phyloP scores from a whole-genome alignment of 2,113 vertebrate genomes.

The Rhabdomys dilectus region DNA sequence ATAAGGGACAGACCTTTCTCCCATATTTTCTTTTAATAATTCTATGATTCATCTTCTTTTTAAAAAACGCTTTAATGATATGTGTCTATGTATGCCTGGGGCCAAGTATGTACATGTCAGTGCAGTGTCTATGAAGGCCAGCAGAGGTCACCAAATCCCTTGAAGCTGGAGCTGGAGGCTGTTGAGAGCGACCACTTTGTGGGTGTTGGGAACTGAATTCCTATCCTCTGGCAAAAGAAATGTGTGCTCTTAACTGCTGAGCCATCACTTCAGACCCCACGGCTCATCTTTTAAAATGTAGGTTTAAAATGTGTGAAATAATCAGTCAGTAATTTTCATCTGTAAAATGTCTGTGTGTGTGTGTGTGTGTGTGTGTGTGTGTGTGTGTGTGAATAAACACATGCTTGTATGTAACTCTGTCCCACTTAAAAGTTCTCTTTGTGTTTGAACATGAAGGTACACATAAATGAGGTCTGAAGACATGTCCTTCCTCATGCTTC shows the following conservation, averaged over 20 bases:
- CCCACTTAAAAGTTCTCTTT: not conserved
- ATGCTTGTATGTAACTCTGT: not conserved
- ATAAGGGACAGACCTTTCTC: not conserved
- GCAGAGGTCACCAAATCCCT: not conserved
- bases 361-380: not conserved
- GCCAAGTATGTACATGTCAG: not conserved
- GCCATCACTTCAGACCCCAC: not conserved
- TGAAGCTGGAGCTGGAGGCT: not conserved
- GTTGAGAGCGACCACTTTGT: not conserved
- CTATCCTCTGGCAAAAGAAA: not conserved
- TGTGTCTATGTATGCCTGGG: not conserved
- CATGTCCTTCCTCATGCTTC: not conserved
- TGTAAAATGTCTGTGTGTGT: not conserved
- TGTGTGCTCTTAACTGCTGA: not conserved
- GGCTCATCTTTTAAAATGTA: conserved; percentile 23
- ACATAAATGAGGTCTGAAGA: not conserved
- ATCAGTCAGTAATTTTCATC: not conserved
- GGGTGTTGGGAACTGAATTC: not conserved
- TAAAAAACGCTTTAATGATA: not conserved
- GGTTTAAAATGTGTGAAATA: not conserved
- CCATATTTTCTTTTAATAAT: not conserved
- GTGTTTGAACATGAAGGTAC: too few species aligned
- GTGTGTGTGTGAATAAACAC: not conserved
- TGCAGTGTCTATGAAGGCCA: not conserved
- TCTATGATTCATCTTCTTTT: not conserved